phyloP scores from a whole-genome alignment of 1,140 invertebrate species.

The Dinoponera quadriceps region DNA sequence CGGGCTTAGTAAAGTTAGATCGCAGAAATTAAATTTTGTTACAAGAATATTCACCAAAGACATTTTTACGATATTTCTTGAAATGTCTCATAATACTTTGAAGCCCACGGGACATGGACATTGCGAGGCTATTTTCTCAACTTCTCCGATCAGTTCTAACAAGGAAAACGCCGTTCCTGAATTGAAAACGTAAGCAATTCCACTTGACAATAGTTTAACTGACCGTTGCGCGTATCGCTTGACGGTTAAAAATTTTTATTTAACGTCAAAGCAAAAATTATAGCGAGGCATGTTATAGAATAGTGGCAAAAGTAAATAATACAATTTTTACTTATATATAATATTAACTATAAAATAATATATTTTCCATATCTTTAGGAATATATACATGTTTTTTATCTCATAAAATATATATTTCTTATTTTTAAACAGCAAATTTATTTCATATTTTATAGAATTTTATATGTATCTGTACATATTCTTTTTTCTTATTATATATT shows the following conservation, averaged over 20 bases:
- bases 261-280: neutral
- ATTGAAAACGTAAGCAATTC: slow-evolving; percentile 71
- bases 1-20: slow-evolving; percentile 51
- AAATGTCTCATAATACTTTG: slow-evolving; percentile 63
- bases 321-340: neutral
- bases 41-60: neutral
- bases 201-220: slow-evolving; percentile 11
- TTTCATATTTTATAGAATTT: neutral
- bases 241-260: slow-evolving; percentile 7
- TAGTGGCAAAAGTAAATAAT: slow-evolving; percentile 15
- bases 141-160: slow-evolving; percentile 72
- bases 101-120: slow-evolving; percentile 71
- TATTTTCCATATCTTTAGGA: neutral
- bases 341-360: neutral
- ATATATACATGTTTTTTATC: neutral
- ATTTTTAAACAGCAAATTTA: neutral
- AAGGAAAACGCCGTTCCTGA: slow-evolving; percentile 74
- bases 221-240: neutral
- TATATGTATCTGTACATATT: no score
- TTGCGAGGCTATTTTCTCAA: slow-evolving; percentile 80
- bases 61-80: neutral
- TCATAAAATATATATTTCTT: neutral
- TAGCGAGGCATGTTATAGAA: neutral
- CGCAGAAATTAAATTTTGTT: slow-evolving; percentile 19
- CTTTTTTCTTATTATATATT: neutral